Evolutionary conservation across 2,113 vertebrate genomes (phyloP).

Genomic region (Raja brachyura): DNA sequence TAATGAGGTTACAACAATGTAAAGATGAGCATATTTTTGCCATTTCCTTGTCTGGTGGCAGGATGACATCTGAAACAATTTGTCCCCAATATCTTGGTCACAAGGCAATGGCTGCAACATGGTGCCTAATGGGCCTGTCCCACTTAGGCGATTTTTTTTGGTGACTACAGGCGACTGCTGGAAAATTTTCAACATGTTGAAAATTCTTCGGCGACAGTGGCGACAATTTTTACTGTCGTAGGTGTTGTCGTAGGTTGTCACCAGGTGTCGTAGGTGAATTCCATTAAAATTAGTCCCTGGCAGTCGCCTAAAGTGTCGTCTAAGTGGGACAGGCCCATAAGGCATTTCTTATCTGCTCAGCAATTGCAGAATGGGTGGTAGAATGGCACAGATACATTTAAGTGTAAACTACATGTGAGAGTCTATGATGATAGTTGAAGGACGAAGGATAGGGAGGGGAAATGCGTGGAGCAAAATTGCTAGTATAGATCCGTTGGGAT

Average conservation of each 20-base stretch:
- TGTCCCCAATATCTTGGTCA: not conserved
- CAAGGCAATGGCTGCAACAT: not conserved
- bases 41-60: not conserved
- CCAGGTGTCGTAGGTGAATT: too few species aligned
- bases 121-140: too few species aligned
- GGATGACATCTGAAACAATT: not conserved
- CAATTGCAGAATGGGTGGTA: not conserved
- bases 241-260: too few species aligned
- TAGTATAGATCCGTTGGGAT: not conserved
- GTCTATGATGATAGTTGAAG: not conserved
- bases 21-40: not conserved
- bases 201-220: too few species aligned
- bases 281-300: too few species aligned
- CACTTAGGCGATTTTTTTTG: too few species aligned
- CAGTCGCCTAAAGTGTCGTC: too few species aligned
- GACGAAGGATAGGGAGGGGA: not conserved
- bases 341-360: not conserved
- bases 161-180: too few species aligned
- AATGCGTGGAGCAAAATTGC: not conserved
- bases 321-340: too few species aligned
- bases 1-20: not conserved
- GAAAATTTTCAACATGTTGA: too few species aligned
- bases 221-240: too few species aligned
- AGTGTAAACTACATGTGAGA: not conserved
- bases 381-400: too few species aligned